Base-by-base conservation (phyloP, 2,797 vertebrate genomes). In the Onychomys arenicola region DNA sequence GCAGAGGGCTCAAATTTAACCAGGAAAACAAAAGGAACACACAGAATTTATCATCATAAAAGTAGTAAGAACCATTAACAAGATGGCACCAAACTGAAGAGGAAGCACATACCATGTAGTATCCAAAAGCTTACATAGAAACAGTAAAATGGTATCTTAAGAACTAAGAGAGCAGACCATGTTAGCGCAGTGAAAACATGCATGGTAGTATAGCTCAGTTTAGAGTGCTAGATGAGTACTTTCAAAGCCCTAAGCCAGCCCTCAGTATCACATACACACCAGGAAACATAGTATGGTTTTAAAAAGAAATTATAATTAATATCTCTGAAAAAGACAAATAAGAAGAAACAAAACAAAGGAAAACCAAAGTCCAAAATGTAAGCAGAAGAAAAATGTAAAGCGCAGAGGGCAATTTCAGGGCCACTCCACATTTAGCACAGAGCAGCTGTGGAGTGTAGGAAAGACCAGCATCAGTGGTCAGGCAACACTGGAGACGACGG, bases 261-360 rank as follows among this genome's bases (percentile, higher is more conserved):
- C 59, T 61, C 16, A 46, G 37, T 25, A 65, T 29, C 61, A 43
- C 43, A 69, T n/a, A 69, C 40, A 13, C 1, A n/a, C 19, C 11
- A n/a, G 29, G 3, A 55, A 67, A 67, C 32, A 65, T 12, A 65
- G 32, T 17, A 93, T 40, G 40, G 78, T 17, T 59, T 75, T 92
- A 81, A 73, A 25, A 40, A 93, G 10, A 93, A 77, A 71, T 75
- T 89, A n/a, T 63, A 69, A 76, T 80, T 77, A 88, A 77, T 82
- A 77, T 82, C 19, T 93, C 49, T 88, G n/a, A 83, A 96, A 86
- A 37, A 67, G n/a, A 96, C 14, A 82, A 96, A 86, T 8, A 9
- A 92, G 46, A 95, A 95, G 81, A 96, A 89, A 93, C 37, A 34
- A 90, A 92, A 92, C 14, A 46, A 34, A 92, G 83, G 84, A 95